These are phyloP conservation scores for Poecilia latipinna DNA, from an alignment of 2,113 vertebrate genomes.

Conservation along the genomic window DNA sequence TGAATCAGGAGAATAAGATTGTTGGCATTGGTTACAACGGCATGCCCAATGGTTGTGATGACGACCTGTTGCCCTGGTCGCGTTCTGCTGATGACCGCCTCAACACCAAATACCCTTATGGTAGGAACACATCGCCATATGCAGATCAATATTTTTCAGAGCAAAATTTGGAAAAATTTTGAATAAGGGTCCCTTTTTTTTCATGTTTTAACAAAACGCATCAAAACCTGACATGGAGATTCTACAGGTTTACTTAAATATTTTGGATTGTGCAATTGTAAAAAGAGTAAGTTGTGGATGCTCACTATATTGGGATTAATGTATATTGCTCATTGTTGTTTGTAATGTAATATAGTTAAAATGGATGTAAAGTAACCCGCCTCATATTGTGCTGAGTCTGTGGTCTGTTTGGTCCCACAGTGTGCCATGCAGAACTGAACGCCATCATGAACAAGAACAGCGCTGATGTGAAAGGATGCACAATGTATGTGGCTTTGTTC, in stretches of 20 bases:
- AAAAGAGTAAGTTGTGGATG: too few species aligned
- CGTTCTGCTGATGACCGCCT: conserved; percentile 50
- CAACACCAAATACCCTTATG: conserved; percentile 65
- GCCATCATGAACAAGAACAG: conserved; percentile 99
- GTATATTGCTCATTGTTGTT: too few species aligned
- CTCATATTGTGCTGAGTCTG: neutral
- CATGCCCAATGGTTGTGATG: conserved; percentile 87
- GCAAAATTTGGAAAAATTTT: too few species aligned
- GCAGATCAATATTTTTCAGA: too few species aligned
- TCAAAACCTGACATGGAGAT: too few species aligned
- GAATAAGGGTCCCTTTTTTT: too few species aligned
- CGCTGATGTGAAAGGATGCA: conserved; percentile 93
- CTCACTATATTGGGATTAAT: too few species aligned
- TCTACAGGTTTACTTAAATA: too few species aligned
- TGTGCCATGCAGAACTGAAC: conserved; percentile 96
- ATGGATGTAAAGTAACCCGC: neutral
- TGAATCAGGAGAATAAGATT: conserved; percentile 96
- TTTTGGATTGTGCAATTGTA: too few species aligned
- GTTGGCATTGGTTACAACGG: conserved; percentile 98
- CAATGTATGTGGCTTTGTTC: conserved; percentile 95
- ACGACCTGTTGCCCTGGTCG: conserved; percentile 65
- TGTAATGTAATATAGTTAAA: neutral
- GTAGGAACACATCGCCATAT: conserved; percentile 13
- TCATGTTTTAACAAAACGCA: too few species aligned
- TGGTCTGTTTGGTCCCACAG: conserved; percentile 66